Percentiles rank a stretch among this genome's conserved stretches.
Conservation (phyloP, 2,113 vertebrate genomes). For the Mesocricetus auratus region DNA sequence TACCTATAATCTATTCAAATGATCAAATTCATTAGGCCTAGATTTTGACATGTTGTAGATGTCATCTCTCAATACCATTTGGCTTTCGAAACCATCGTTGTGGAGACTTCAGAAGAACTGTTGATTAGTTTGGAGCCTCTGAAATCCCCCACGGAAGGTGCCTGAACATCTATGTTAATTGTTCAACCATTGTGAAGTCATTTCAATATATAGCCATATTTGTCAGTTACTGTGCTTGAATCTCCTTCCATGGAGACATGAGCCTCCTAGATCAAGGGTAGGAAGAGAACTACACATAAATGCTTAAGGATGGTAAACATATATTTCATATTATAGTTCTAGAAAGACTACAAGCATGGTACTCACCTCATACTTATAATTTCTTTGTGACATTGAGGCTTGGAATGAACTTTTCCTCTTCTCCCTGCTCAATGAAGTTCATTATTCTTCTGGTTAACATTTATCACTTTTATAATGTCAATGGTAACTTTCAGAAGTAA, state of each 20-base stretch:
- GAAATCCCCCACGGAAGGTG: background rate
- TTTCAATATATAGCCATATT: background rate
- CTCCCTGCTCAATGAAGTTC: background rate
- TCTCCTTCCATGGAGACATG: background rate
- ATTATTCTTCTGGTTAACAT: slow-evolving; percentile 20
- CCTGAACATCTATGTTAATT: background rate
- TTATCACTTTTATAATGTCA: slow-evolving; percentile 34
- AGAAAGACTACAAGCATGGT: background rate
- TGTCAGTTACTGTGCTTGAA: background rate
- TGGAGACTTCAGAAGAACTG: background rate
- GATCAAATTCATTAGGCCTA: background rate
- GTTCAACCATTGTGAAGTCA: background rate
- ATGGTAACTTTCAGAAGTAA: slow-evolving; percentile 27
- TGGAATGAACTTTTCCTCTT: background rate
- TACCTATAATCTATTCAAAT: background rate
- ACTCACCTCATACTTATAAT: background rate
- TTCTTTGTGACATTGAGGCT: background rate
- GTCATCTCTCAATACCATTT: background rate
- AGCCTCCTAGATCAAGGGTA: background rate
- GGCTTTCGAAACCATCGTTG: slow-evolving; percentile 12
- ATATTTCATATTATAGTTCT: background rate
- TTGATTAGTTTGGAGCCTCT: background rate
- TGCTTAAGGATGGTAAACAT: background rate
- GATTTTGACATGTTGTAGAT: background rate
- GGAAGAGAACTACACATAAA: background rate